Base-by-base conservation (phyloP, 2,113 vertebrate genomes). In the Cyprinodon brontotheroides region DNA sequence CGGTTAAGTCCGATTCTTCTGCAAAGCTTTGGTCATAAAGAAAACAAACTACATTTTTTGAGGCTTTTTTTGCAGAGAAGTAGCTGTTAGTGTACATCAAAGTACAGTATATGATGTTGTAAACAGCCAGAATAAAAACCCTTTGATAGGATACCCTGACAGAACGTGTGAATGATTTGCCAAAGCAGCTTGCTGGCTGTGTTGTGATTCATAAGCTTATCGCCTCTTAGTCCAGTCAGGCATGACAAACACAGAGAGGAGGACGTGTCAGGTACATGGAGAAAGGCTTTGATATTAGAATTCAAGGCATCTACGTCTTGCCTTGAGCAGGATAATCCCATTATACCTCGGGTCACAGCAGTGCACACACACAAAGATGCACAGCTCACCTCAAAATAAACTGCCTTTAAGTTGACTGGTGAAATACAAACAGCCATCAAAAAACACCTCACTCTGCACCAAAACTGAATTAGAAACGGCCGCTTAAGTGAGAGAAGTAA, bases 261-360 rank as follows among this genome's bases (percentile, higher is more conserved):
- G 77, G 79, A 78, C 68, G 74, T 80, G 83, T 87, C 83, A 88
- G 87, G 87, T 86, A 89, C 79, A 76, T 77, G 59, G 8, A 86
- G 82, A 80, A 85, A 84, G 78, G 86, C 75, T 83, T 91, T 90
- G 80, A 89, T 89, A 91, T 88, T 83, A 86, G 81, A 90, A 89
- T 92, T 92, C 84, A 77, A 87, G 81, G 71, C 87, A 85, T 87
- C 83, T 74, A 59, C 70, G 59, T 85, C 74, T 90, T 69, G 81
- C 84, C 79, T 80, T 68, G 81, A 92, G 88, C 82, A 76, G 82
- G 86, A 93, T 91, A 92, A 91, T 92, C 87, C 86, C 79, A 90
- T 91, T 87, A 87, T 78, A 78, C 86, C 82, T 75, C 70, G 69
- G 87, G 89, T 90, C 88, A 89, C 87, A 85, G 87, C 74, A 65